Evolutionary conservation across 1,140 invertebrate species (phyloP), one percentile per base, ranked within the genome.

Genomic region (Telenomus remus): DNA sequence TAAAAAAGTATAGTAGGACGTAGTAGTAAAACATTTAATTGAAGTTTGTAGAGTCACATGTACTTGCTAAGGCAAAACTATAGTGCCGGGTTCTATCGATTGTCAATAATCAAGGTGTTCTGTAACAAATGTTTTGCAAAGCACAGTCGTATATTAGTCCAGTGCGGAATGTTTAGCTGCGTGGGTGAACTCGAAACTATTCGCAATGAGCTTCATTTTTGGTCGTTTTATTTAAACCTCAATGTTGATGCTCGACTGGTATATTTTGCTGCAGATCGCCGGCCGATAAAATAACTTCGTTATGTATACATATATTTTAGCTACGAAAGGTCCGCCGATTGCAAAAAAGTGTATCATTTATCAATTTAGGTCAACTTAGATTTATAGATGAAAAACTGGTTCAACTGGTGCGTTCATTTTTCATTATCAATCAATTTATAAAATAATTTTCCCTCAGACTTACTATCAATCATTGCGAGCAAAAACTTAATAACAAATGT

Each of bases 101-200:
- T 85, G 83, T 86, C 82, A 84, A 87, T 86, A 87, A 85, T 86
- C 84, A 85, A 83, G 63, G 79, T 66, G 77, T 78, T 81, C 72
- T 81, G 81, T 81, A 79, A 81, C 59, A 82, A 81, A 65, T 65
- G 70, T 76, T 76, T 76, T 33, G 59, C 70, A 61, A 12, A n/a
- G 43, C 13, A 3, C 34, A 54, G 37, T 54, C 37, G 34, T 34
- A 50, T 55, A 69, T 76, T 66, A 76, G 73, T 76, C 11, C 37
- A 16, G 44, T 60, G 37, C 49, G 60, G 60, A 64, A 65, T 70
- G 73, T 65, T 15, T 66, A 44, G 44, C 65, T 73, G 78, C 56
- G 56, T 78, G 57, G 80, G 72, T 79, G 72, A 57, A 39, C 54
- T 63, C n/a, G 13, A 37, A 68, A 49, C 11, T 61, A 48, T 27